Conservation (phyloP, 2,113 vertebrate genomes). For the Setophaga petechia region DNA sequence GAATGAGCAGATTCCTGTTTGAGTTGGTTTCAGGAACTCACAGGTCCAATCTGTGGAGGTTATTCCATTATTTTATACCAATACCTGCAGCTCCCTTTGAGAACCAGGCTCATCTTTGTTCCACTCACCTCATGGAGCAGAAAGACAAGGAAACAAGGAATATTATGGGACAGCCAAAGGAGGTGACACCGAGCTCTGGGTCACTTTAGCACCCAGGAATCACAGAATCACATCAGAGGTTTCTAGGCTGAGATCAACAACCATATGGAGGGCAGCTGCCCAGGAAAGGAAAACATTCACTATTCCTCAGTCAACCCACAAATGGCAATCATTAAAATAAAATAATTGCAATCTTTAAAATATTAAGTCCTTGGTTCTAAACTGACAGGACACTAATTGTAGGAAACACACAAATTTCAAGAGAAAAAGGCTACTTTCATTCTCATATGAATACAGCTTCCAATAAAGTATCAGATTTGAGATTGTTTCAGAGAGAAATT, state of each 20-base stretch:
- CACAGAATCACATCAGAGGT: neutral
- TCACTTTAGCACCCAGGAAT: neutral
- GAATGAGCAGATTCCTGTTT: neutral
- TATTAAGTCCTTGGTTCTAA: neutral
- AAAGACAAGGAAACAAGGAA: neutral
- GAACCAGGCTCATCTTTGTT: neutral
- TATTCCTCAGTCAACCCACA: slow-evolving; percentile 37
- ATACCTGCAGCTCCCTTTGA: neutral
- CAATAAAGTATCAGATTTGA: neutral
- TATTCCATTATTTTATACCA: neutral
- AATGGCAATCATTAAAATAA: slow-evolving; percentile 46
- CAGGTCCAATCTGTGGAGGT: neutral
- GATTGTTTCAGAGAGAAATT: neutral
- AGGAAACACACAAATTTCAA: neutral
- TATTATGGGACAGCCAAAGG: neutral
- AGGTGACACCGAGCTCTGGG: neutral
- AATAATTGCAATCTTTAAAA: slow-evolving; percentile 32
- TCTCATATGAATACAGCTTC: neutral
- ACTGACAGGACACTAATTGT: neutral
- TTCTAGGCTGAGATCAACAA: neutral
- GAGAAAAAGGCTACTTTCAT: neutral
- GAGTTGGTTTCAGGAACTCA: neutral
- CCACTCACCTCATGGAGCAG: neutral
- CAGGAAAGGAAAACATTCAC: neutral
- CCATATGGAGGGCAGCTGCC: slow-evolving; percentile 16